Evolutionary conservation across 2,113 vertebrate species (phyloP), one percentile per base, ranked within the genome.

Genomic region (Chroicocephalus ridibundus): DNA sequence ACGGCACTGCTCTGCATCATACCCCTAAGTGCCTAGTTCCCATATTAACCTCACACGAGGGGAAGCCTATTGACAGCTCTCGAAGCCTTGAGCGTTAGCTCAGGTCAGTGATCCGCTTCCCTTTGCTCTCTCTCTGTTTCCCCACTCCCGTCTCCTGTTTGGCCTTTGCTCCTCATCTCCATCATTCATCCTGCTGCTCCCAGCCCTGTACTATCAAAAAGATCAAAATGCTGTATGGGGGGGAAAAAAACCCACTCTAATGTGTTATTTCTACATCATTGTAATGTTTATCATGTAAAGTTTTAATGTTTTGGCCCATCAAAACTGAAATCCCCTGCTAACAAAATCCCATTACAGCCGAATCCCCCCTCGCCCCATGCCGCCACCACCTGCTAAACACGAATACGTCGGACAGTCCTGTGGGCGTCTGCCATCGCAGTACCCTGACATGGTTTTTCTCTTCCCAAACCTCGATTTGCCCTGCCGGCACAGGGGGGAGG

Each of bases 341-440:
- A 58, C 10, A 27, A 25, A 32, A 24, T 11, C 24, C 54, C n/a
- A 11, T 5, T 5, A 7, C 11, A 24, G 44, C 7, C 62, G 3
- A n/a, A 64, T 34, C 4, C 49, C n/a, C 55, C 40, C 29, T 54
- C 8, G 12, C 31, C 19, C 3, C 5, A 20, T 0, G 3, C 8
- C 69, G n/a, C 42, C 36, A 38, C 15, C 18, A 15, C 26, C 34
- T 13, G 42, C 52, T 31, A 34, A 70, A 24, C 42, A 27, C 3
- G 19, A 20, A 19, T 1, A n/a, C 0, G 6, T 3, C 18, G 42
- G 1, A 29, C 5, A 15, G 11, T 18, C 38, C 40, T 4, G 3
- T 0, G 5, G 13, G 11, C 15, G 3, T 15, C 5, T 17, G n/a
- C 54, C 20, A 11, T 7, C 32, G 5, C 25, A 13, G 21, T 6